Conservation (phyloP, 2,888 invertebrate species). For the Lycocerus yunnanus region DNA sequence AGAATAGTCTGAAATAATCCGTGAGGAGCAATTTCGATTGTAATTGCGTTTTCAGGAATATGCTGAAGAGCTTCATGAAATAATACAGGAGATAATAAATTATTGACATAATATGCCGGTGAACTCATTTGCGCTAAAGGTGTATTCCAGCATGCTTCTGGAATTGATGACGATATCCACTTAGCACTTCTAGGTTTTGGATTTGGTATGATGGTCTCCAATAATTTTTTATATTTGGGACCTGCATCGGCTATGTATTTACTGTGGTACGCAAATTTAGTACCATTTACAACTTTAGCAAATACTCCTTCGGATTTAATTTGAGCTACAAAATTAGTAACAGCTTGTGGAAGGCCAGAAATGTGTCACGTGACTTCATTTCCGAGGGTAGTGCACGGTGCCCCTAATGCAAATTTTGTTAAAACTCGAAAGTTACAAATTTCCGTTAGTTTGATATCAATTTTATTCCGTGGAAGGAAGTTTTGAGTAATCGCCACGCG, state of each 20-base stretch:
- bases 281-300: constrained; percentile 83
- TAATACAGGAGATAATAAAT: constrained; percentile 89
- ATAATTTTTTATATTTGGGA: constrained; percentile 74
- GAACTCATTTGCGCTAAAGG: constrained; percentile 82
- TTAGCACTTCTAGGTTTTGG: constrained; percentile 78
- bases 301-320: constrained; percentile 78
- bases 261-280: constrained; percentile 93
- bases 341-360: constrained; percentile 79
- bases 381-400: too few species aligned
- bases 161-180: constrained; percentile 95
- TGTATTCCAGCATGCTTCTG: constrained; percentile 79
- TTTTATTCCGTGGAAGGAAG: too few species aligned
- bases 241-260: constrained; percentile 86
- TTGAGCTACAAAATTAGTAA: constrained; percentile 71
- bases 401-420: too few species aligned
- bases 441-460: too few species aligned
- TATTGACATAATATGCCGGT: constrained; percentile 95
- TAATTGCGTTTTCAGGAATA: constrained; percentile 86
- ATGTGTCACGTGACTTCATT: too few species aligned
- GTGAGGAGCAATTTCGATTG: constrained; percentile 94
- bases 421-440: too few species aligned
- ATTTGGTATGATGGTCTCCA: constrained; percentile 80
- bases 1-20: constrained; percentile 92
- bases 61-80: constrained; percentile 87
- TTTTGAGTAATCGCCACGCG: too few species aligned